Conservation (phyloP, 2,113 vertebrate species). For the Trogon surrucura region DNA sequence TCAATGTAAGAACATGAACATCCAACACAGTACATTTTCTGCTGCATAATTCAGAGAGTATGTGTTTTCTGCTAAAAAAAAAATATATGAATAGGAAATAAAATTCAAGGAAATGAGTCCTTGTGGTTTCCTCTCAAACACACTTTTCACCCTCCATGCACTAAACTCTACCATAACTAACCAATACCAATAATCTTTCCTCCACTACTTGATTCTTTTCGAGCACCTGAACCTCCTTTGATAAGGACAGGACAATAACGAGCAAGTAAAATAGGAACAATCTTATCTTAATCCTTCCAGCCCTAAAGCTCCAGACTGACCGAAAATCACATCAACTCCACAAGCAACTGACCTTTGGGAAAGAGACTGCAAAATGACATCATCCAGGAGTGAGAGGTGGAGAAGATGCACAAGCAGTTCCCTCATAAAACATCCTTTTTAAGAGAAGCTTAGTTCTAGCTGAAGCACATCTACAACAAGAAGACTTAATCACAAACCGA, state of each 20-base stretch:
- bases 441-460: neutral
- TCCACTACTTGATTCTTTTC: neutral
- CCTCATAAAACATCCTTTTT: fast-evolving
- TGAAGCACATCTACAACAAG: fast-evolving
- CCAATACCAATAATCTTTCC: neutral
- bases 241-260: neutral
- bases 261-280: neutral
- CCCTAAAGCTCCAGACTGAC: neutral
- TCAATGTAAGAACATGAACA: neutral
- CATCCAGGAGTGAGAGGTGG: neutral
- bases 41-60: neutral
- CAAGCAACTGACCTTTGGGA: neutral
- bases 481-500: neutral
- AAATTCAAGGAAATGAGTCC: neutral
- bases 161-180: neutral
- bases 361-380: neutral
- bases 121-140: neutral
- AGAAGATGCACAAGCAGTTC: neutral
- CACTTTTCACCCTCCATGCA: neutral
- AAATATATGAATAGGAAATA: neutral
- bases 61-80: neutral
- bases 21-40: neutral
- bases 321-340: neutral
- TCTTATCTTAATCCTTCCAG: neutral
- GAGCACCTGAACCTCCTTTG: neutral